These are phyloP conservation scores for Pygathrix nemaeus DNA, from an alignment of 2,113 vertebrate species.

Conservation along the genomic window DNA sequence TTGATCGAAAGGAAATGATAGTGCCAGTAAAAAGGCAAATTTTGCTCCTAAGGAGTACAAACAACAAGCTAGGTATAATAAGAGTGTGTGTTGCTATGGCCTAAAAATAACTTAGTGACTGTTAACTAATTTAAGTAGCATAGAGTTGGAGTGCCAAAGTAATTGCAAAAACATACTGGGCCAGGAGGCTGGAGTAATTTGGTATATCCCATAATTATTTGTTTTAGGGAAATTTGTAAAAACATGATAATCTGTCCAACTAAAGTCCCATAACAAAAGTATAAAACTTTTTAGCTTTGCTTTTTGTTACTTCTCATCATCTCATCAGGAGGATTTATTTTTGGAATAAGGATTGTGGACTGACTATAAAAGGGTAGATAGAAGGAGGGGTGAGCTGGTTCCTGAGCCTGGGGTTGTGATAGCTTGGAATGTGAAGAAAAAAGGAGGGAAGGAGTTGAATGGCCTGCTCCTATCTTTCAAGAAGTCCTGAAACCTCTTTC, in stretches of 20 bases:
- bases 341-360: constrained; percentile 56
- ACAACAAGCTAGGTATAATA: neutral
- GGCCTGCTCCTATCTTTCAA: neutral
- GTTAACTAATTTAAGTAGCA: constrained; percentile 69
- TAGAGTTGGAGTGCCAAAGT: constrained; percentile 70
- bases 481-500: neutral
- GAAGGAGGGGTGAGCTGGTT: neutral
- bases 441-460: neutral
- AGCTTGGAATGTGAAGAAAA: neutral
- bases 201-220: constrained; percentile 55
- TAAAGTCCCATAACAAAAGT: neutral
- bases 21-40: neutral
- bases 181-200: constrained; percentile 54
- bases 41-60: neutral
- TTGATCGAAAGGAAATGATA: neutral
- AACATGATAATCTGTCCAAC: constrained; percentile 32
- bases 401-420: neutral
- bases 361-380: constrained; percentile 67
- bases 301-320: constrained; percentile 53
- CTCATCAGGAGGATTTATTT: constrained; percentile 53
- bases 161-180: constrained; percentile 62
- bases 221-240: constrained; percentile 56
- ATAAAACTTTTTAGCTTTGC: constrained; percentile 26
- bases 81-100: constrained; percentile 55
- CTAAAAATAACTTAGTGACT: constrained; percentile 84